These are phyloP conservation scores for Encarsia formosa DNA, from an alignment of 2,888 invertebrate species.

Conservation along the genomic window DNA sequence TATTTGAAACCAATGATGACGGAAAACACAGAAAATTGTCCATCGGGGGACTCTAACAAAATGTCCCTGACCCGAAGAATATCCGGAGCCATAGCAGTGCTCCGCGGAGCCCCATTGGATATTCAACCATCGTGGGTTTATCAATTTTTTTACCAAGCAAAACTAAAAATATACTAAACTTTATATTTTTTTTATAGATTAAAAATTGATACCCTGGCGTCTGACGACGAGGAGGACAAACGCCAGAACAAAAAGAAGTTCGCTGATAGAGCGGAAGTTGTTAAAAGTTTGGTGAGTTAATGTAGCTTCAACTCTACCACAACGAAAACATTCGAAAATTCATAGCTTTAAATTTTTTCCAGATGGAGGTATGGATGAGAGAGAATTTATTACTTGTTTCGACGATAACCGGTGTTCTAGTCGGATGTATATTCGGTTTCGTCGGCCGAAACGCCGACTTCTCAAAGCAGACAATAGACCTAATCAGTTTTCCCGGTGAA, in stretches of 20 bases:
- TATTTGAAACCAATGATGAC: no score
- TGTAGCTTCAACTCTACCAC: neutral
- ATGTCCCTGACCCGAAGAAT: conserved; percentile 40
- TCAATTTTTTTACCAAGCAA: neutral
- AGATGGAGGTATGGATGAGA: conserved; percentile 51
- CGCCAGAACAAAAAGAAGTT: neutral
- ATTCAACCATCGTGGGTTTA: conserved; percentile 33
- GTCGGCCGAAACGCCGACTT: conserved; percentile 52
- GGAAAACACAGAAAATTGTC: no score
- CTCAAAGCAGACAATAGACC: conserved; percentile 54
- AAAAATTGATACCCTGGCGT: conserved; percentile 1
- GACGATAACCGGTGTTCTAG: conserved; percentile 57
- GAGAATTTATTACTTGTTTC: conserved; percentile 58
- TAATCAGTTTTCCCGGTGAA: conserved; percentile 65
- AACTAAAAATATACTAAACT: neutral
- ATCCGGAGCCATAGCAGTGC: conserved; percentile 36
- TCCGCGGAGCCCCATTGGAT: conserved; percentile 34
- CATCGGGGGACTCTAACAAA: no score
- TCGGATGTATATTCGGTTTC: conserved; percentile 61
- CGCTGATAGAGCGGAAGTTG: neutral
- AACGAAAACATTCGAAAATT: neutral
- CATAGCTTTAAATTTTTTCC: neutral
- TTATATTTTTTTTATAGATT: neutral
- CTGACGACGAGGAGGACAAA: conserved; percentile 8
- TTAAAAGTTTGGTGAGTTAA: conserved; percentile 3